phyloP scores from a whole-genome alignment of 2,797 vertebrate species.

The Sebastes kiyomatsui region DNA sequence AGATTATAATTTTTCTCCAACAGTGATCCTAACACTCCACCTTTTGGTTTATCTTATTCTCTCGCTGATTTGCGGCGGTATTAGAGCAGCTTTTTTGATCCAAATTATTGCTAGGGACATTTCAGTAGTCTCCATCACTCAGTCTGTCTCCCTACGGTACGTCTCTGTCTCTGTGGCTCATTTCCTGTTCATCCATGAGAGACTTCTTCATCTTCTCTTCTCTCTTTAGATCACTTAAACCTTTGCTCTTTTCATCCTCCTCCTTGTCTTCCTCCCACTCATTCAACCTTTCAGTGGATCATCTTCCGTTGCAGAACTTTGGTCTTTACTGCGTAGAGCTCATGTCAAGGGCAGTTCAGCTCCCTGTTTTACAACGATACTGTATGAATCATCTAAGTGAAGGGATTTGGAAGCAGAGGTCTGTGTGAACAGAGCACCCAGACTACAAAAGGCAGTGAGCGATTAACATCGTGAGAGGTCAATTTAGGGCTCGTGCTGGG shows the following conservation, averaged over 20 bases:
- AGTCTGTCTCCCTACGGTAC: neutral
- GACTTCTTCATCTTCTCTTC: conserved; percentile 1
- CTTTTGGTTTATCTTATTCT: neutral
- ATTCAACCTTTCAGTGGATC: neutral
- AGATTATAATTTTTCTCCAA: no score
- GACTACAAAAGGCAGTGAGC: neutral
- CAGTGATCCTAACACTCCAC: no score
- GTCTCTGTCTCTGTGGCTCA: neutral
- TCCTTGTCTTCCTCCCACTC: neutral
- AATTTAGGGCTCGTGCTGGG: neutral
- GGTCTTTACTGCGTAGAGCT: neutral
- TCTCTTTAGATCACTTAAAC: conserved; percentile 38
- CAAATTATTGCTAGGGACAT: neutral
- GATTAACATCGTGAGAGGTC: neutral
- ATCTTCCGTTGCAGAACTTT: neutral
- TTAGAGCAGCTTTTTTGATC: neutral
- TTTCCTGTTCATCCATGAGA: conserved; percentile 24
- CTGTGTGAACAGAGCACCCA: neutral
- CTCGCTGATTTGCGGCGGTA: neutral
- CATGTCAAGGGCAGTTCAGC: neutral
- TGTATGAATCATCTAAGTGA: neutral
- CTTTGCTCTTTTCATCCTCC: neutral
- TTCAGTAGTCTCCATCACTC: neutral
- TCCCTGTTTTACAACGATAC: neutral
- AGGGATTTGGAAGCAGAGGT: neutral